Percentiles rank a stretch among this genome's conserved stretches.
Evolutionary conservation across 2,888 invertebrate genomes (phyloP).

Genomic region (Drosophila colorata): DNA sequence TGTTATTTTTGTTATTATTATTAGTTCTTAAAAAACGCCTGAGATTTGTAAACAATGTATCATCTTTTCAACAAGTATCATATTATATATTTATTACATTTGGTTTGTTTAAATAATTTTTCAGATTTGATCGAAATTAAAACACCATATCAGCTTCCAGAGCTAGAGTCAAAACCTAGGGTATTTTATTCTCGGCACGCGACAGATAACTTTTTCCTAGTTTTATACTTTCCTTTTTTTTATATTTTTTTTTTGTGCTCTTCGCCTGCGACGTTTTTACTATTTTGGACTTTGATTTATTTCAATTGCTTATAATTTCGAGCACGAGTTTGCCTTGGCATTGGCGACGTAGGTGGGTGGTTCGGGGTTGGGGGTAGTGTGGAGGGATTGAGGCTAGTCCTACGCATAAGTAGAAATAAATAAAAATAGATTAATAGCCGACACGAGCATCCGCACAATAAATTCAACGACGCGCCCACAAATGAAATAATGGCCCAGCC

Average conservation of each 20-base stretch:
- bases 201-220: background rate
- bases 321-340: conserved; percentile 52
- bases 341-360: background rate
- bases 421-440: conserved; percentile 77
- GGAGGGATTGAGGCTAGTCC: conserved; percentile 6
- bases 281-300: conserved; percentile 77
- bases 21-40: too few species aligned
- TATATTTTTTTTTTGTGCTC: conserved; percentile 7
- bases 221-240: conserved; percentile 3
- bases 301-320: conserved; percentile 77
- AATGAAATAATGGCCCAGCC: conserved; percentile 50
- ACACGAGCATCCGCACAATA: conserved; percentile 64
- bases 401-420: conserved; percentile 75
- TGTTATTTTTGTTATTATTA: too few species aligned
- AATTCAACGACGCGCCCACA: conserved; percentile 63
- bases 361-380: background rate
- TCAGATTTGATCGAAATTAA: too few species aligned
- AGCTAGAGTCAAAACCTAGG: background rate
- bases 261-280: conserved; percentile 51
- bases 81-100: too few species aligned
- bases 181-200: conserved; percentile 27
- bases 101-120: too few species aligned
- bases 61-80: too few species aligned
- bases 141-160: too few species aligned
- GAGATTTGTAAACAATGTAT: too few species aligned